Evolutionary conservation across 2,797 vertebrate species (phyloP).

Genomic region (Pampus argenteus): DNA sequence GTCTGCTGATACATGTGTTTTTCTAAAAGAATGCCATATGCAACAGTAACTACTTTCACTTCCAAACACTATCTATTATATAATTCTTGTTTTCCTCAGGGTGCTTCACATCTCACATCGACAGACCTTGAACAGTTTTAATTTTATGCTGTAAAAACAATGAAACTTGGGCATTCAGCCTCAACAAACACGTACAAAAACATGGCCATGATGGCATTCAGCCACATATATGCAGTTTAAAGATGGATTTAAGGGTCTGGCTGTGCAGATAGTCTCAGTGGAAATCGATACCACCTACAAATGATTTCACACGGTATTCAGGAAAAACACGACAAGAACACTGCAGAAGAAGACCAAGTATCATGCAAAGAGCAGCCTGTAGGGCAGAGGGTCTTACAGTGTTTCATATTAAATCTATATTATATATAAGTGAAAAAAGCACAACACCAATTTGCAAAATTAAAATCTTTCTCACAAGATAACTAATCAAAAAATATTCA

Average conservation of each 20-base stretch:
- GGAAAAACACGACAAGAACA: slow-evolving; percentile 43
- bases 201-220: neutral
- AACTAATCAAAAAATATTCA: too few relatives aligned
- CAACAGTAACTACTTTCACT: too few relatives aligned
- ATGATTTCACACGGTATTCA: slow-evolving; percentile 66
- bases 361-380: slow-evolving; percentile 3
- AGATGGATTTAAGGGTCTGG: slow-evolving; percentile 62
- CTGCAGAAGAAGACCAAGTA: slow-evolving; percentile 17
- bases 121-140: slow-evolving; percentile 17
- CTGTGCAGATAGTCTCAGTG: slow-evolving; percentile 58
- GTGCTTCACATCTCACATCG: slow-evolving; percentile 9
- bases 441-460: neutral
- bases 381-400: neutral
- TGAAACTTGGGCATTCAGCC: neutral
- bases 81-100: slow-evolving; percentile 36
- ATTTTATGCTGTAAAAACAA: slow-evolving; percentile 21
- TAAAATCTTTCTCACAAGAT: neutral
- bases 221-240: slow-evolving; percentile 36
- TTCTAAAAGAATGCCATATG: too few relatives aligned
- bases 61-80: slow-evolving; percentile 44
- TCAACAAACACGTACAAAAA: slow-evolving; percentile 32
- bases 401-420: slow-evolving; percentile 35
- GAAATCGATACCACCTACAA: slow-evolving; percentile 77
- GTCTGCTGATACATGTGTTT: too few relatives aligned
- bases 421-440: too few relatives aligned